Evolutionary conservation across 1,140 invertebrate species (phyloP), one percentile per base, ranked within the genome.

Genomic region (Akabosia matsudoensis): DNA sequence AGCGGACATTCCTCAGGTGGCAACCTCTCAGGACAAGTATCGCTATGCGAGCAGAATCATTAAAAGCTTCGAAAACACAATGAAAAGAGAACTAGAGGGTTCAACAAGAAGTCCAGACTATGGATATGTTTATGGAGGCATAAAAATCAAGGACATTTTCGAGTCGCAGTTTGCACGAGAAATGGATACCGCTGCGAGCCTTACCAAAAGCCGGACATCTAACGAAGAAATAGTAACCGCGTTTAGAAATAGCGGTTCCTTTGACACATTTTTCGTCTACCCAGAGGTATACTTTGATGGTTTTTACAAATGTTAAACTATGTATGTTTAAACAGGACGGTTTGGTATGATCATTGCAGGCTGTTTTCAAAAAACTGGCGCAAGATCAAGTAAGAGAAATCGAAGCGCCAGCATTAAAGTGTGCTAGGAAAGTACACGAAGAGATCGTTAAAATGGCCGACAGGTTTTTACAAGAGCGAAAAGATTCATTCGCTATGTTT

Each of bases 131-230:
- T 67, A 67, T 30, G 61, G 61, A 4, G 61, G 61, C 4, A 67
- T 67, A 2, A 67, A 67, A 67, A 67, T 67, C 61, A 67, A 67
- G 30, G 61, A 67, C 24, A 67, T 30, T 67, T 67, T 67, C 31
- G 61, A 67, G 28, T 30, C 2, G 24, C 2, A 4, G n/a, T 67
- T 67, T n/a, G 61, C 61, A 67, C 3, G 26, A 10, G 61, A 28
- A 3, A 67, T 67, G 61, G 61, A 67, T 10, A 30, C 7, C 13
- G 61, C 61, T 10, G 61, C 1, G n/a, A 67, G 31, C 26, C 28
- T 30, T 13, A 16, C 61, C 10, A 30, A 67, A 13, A 30, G 7
- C 10, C 31, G 3, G 1, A 67, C 31, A 30, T 10, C 61, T 31
- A 30, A 67, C n/a, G 30, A 7, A 2, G 31, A 30, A 30, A 67